These are phyloP conservation scores for Lamellibrachia columna DNA, from an alignment of 2,888 invertebrate species.

Conservation along the genomic window DNA sequence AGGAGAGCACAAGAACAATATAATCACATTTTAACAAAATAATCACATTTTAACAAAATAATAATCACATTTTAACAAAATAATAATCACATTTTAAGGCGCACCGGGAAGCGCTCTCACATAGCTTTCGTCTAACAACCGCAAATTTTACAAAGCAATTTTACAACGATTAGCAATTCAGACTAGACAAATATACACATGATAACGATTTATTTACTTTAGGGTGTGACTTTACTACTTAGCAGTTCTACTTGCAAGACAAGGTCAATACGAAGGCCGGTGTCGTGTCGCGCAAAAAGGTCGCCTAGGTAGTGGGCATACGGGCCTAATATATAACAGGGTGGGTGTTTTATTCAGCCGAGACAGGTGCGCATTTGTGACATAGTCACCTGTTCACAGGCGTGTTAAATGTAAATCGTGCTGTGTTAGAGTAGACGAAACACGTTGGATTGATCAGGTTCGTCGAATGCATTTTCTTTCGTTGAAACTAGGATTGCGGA, in stretches of 20 bases:
- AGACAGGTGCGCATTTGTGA: neutral
- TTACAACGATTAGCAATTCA: slow-evolving; percentile 10
- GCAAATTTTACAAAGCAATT: neutral
- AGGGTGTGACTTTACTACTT: neutral
- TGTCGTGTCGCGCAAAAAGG: neutral
- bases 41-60: neutral
- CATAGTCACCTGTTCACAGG: neutral
- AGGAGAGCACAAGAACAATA: neutral
- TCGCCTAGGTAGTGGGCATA: neutral
- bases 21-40: neutral
- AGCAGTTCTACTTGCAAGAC: neutral
- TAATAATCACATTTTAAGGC: neutral
- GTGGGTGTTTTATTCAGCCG: neutral
- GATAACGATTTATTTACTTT: neutral
- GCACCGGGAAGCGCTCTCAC: neutral
- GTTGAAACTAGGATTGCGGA: too few relatives aligned
- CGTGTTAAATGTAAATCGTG: too few relatives aligned
- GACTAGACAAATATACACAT: neutral
- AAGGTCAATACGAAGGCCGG: neutral
- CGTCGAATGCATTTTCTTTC: too few relatives aligned
- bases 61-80: neutral
- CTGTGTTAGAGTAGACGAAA: too few relatives aligned
- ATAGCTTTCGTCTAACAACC: neutral
- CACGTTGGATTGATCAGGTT: too few relatives aligned
- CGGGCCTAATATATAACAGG: neutral